phyloP scores from a whole-genome alignment of 2,888 invertebrate species.

The Drosophila lacicola region DNA sequence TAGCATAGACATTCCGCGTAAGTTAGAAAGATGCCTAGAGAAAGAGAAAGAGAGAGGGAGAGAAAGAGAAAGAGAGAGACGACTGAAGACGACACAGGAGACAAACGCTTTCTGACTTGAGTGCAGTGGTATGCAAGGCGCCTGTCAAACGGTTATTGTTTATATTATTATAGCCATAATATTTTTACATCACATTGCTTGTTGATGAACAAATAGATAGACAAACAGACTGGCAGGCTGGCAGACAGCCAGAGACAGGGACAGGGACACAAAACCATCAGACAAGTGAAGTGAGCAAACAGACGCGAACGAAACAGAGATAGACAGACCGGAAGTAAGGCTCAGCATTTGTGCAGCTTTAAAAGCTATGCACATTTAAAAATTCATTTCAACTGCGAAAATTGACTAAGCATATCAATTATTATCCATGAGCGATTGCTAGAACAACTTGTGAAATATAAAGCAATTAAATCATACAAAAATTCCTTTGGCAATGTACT shows the following conservation, averaged over 20 bases:
- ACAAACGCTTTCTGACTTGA: slow-evolving; percentile 8
- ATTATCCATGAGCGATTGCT: no score
- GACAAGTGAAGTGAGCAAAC: slow-evolving; percentile 3
- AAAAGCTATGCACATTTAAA: neutral
- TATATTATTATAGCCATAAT: slow-evolving; percentile 49
- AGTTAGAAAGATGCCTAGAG: neutral
- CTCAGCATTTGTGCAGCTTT: neutral
- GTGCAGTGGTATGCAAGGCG: slow-evolving; percentile 34
- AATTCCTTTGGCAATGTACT: no score
- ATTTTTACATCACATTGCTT: slow-evolving; percentile 53
- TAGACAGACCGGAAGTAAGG: slow-evolving; percentile 1
- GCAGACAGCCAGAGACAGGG: neutral
- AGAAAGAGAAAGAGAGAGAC: neutral
- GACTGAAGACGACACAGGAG: no score
- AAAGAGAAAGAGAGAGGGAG: neutral
- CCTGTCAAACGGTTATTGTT: slow-evolving; percentile 54
- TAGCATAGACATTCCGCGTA: neutral
- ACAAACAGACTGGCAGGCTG: neutral
- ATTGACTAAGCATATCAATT: no score
- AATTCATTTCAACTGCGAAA: neutral
- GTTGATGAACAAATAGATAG: slow-evolving; percentile 29
- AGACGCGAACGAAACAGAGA: neutral
- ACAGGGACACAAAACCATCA: neutral
- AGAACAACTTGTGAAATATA: no score
- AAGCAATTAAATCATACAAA: no score